Evolutionary conservation across 2,888 invertebrate genomes (phyloP).

Genomic region (Cyclophora albipunctata): DNA sequence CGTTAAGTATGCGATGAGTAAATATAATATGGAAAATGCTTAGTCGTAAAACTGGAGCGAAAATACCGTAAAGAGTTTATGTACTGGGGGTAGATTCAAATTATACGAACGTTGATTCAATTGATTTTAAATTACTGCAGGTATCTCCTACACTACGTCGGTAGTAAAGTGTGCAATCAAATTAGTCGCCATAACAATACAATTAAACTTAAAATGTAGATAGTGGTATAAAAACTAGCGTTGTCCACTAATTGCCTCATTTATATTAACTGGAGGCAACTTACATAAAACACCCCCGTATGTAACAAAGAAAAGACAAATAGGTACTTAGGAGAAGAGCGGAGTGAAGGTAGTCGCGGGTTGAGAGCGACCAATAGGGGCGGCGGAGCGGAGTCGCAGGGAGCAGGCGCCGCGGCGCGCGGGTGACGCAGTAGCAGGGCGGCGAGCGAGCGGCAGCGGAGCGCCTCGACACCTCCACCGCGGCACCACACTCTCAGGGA

Average conservation of each 20-base stretch:
- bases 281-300: constrained; percentile 25
- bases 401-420: constrained; percentile 13
- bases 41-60: too few species aligned
- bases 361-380: background rate
- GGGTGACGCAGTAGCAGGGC: constrained; percentile 56
- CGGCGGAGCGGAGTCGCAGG: constrained; percentile 22
- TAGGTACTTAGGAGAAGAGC: constrained; percentile 24
- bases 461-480: constrained; percentile 31
- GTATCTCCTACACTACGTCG: too few species aligned
- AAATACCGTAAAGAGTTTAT: too few species aligned
- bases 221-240: constrained; percentile 23
- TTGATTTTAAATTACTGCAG: too few species aligned
- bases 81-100: too few species aligned
- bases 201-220: constrained; percentile 8
- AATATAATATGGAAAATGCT: too few species aligned
- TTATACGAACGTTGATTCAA: too few species aligned
- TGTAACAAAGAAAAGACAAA: constrained; percentile 42
- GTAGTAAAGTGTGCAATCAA: too few species aligned
- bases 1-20: too few species aligned
- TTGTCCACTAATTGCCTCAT: constrained; percentile 34
- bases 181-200: constrained; percentile 5
- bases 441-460: constrained; percentile 43
- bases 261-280: constrained; percentile 28
- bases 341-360: constrained; percentile 29
- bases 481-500: constrained; percentile 36